phyloP scores from a whole-genome alignment of 2,888 invertebrate species.

The Willowsia nigromaculata region DNA sequence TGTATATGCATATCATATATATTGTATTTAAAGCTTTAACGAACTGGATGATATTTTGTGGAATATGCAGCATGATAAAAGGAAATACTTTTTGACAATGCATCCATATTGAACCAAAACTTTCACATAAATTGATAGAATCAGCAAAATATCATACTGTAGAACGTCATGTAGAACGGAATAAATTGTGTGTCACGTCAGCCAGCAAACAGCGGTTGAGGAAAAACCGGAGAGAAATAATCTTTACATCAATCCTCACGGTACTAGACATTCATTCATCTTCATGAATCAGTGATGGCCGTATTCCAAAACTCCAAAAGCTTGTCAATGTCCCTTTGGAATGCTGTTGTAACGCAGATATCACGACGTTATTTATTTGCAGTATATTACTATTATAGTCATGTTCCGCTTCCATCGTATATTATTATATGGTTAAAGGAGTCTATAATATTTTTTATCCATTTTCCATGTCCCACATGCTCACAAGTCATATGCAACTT shows the following conservation, averaged over 20 bases:
- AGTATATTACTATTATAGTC: neutral
- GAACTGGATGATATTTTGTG: too few species aligned
- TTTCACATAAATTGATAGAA: constrained; percentile 18
- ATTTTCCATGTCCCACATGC: constrained; percentile 26
- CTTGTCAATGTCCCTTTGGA: constrained; percentile 54
- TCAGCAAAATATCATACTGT: constrained; percentile 12
- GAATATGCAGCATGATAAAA: too few species aligned
- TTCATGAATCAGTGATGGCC: constrained; percentile 57
- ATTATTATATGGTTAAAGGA: constrained; percentile 30
- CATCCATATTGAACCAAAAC: constrained; percentile 33
- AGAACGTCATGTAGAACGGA: neutral
- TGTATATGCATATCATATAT: neutral
- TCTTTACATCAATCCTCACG: constrained; percentile 21
- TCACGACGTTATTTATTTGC: constrained; percentile 7
- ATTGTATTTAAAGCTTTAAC: neutral
- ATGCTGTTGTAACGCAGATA: constrained; percentile 43
- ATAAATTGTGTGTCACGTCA: constrained; percentile 37
- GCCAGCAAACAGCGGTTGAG: neutral
- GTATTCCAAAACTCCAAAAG: constrained; percentile 59
- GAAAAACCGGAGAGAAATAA: neutral
- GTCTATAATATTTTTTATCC: constrained; percentile 11
- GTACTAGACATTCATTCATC: constrained; percentile 9
- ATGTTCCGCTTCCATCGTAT: neutral
- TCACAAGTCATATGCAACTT: neutral
- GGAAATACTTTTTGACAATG: too few species aligned